Evolutionary conservation across 2,797 vertebrate species (phyloP).

Genomic region (Rhincodon typus): DNA sequence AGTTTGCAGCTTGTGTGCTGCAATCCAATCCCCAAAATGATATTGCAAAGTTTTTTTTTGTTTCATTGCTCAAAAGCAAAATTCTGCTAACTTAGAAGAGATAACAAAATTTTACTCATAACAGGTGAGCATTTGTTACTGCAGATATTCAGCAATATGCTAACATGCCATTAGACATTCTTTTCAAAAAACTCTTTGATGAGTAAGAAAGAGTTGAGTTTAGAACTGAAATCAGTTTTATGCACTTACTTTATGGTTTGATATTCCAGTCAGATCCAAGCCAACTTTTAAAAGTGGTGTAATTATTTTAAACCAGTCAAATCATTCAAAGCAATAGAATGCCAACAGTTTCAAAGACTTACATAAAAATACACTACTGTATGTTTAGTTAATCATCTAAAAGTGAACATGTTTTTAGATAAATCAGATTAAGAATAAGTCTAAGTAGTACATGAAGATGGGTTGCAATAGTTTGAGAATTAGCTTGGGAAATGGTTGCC

Average conservation of each 20-base stretch:
- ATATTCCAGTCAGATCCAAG: neutral
- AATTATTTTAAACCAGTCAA: neutral
- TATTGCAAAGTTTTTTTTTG: no score
- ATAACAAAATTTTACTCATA: neutral
- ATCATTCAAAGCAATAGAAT: neutral
- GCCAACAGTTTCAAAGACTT: neutral
- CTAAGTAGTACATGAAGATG: neutral
- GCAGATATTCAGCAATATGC: neutral
- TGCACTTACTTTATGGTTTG: neutral
- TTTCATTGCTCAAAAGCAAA: no score
- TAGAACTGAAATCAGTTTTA: neutral
- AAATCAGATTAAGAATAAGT: neutral
- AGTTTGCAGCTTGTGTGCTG: neutral
- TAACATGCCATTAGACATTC: neutral
- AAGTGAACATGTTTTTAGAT: no score
- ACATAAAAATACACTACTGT: neutral
- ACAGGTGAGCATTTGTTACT: neutral
- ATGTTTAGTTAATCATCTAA: neutral
- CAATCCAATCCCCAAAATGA: no score
- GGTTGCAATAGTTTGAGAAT: neutral
- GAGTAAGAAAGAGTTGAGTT: neutral
- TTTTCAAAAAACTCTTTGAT: neutral
- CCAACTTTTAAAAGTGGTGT: neutral
- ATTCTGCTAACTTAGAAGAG: neutral
- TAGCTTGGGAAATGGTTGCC: neutral